Base-by-base conservation (phyloP, 2,797 vertebrate genomes). In the Champsocephalus esox region DNA sequence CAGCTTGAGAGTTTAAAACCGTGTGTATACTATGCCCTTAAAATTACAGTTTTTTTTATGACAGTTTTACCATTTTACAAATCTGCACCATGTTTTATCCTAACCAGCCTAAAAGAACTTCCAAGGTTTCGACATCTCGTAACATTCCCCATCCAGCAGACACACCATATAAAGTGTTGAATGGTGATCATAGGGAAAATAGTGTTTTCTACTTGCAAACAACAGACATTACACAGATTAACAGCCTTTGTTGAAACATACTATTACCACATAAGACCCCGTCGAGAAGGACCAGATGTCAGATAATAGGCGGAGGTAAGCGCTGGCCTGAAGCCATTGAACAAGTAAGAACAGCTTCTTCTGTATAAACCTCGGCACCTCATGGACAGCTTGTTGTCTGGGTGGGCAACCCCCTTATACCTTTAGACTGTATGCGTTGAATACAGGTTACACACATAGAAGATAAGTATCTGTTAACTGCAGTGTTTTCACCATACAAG, bases 211-310 rank as follows among this genome's bases (percentile, higher is more conserved):
- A 74, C 77, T 66, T 69, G 59, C 73, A 68, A 86, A 89, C 86
- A 88, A 89, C 86, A 88, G 87, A 61, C 83, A 92, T 92, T 92
- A 89, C 76, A 56, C 77, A 87, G 92, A 91, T 92, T 92, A 93
- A 87, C 82, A 68, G 87, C 80, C 90, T 88, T 87, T 89, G 89
- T 87, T 76, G 84, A 92, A 93, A 90, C 87, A 86, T 92, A 90
- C 85, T 79, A 94, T 92, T 91, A 92, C 68, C 83, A 80, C 89
- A 89, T 85, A 88, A 87, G 84, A 88, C 88, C 79, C 82, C 72
- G 90, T 92, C 73, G 82, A 89, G 82, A 85, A 80, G 82, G 87
- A 92, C 83, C 92, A 93, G 91, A 93, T 92, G 92, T 91, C 88
- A 89, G 88, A 92, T 92, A 91, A 93, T 84, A 91, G 90, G 87